Evolutionary conservation across 2,113 vertebrate genomes (phyloP), one percentile per base, ranked within the genome.

Genomic region (Gavialis gangeticus): DNA sequence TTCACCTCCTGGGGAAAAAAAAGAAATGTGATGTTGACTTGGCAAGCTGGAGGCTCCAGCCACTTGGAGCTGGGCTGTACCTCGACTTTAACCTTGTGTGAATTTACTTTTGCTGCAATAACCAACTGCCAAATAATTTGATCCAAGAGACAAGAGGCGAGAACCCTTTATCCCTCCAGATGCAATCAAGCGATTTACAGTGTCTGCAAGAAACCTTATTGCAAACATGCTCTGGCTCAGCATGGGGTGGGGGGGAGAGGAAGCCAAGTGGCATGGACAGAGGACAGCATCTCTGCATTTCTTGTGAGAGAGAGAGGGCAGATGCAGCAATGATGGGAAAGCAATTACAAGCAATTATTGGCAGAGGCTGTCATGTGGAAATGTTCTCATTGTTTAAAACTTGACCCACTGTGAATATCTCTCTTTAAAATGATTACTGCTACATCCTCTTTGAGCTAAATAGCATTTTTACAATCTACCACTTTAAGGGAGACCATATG

Each of bases 321-420:
- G 91, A 89, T 82, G 92, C 75, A 80, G 89, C 54, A 19, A 57
- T 0, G 0, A 81, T 69, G 77, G 93, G 73, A 84, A 96, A 93
- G 92, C 93, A 95, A 97, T 96, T 97, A 94, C 95, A 95, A 97
- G 96, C 93, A 93, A 97, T 96, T 95, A 95, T 85, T 95, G 95
- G 95, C 94, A 93, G 86, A 79, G 81, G 89, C 91, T 95, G 84
- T 87, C 91, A 76, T 82, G 91, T 85, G 91, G 93, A 96, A 97
- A 95, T n/a, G 24, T 34, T 94, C 82, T 89, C 93, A 64, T 93
- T 95, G 97, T 96, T 97, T 95, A 89, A 95, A 92, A 88, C 89
- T 46, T 96, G 91, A 96, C 95, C 93, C 89, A 57, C 91, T 71
- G 79, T 12, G 18, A 95, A 85, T 93, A 93, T 91, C 91, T 94